These are phyloP conservation scores for Brachylomia viminalis DNA, from an alignment of 2,888 invertebrate genomes.

Conservation along the genomic window DNA sequence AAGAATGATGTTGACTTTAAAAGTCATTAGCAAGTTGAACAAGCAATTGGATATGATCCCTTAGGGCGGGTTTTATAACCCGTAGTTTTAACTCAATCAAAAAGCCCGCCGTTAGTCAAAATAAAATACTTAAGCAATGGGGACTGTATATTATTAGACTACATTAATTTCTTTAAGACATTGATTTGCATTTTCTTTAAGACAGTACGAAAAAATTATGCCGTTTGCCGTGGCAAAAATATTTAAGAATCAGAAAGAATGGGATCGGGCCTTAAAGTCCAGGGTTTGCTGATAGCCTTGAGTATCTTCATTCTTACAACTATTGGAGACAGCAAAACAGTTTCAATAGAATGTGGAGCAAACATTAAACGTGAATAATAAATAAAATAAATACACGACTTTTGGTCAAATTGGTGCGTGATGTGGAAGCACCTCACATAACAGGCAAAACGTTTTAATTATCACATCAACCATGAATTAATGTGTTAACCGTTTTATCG, in stretches of 20 bases:
- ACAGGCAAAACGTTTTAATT: conserved; percentile 60
- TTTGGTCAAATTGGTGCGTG: conserved; percentile 39
- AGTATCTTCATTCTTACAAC: neutral
- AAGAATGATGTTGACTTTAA: neutral
- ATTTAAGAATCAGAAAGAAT: neutral
- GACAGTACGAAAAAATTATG: neutral
- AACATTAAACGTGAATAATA: neutral
- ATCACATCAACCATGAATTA: conserved; percentile 66
- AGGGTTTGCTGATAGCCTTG: too few relatives aligned
- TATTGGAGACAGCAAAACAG: too few relatives aligned
- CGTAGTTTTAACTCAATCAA: too few relatives aligned
- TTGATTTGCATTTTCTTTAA: too few relatives aligned
- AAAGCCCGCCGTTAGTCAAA: too few relatives aligned
- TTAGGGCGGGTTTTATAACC: too few relatives aligned
- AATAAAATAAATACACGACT: neutral
- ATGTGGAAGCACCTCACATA: conserved; percentile 52
- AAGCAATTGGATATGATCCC: neutral
- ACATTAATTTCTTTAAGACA: neutral
- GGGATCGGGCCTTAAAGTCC: neutral
- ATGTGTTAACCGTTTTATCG: conserved; percentile 57
- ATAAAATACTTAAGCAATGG: neutral
- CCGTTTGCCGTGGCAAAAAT: neutral
- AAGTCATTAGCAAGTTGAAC: neutral
- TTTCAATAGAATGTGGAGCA: neutral
- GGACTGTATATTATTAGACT: neutral